Base-by-base conservation (phyloP, 2,113 vertebrate genomes). In the Rhinopomastus cyanomelas region DNA sequence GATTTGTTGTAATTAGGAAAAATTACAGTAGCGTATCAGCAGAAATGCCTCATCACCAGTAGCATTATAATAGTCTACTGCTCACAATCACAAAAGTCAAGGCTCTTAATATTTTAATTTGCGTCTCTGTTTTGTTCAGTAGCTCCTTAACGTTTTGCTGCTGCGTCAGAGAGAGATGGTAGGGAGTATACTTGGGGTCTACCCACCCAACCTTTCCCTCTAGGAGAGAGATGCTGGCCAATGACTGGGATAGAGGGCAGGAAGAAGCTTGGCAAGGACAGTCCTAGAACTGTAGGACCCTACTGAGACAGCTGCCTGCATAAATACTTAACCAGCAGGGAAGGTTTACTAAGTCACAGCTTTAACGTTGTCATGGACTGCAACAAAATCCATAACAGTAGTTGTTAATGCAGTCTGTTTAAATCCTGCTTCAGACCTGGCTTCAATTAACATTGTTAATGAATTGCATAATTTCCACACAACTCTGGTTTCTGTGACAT, bases 91-190 rank as follows among this genome's bases (percentile, higher is more conserved):
- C 36, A 46, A 0, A 66, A 69, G 18, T 85, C 59, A 51, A 44
- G 16, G 36, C 15, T 84, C 49, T 59, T 81, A 14, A 9, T 60
- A n/a, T 21, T 71, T 67, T 20, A 19, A n/a, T 52, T 66, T 82
- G 27, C 52, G 22, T 5, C 8, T 84, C n/a, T 52, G 1, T 49
- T 68, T 73, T 69, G 21, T 68, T 84, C 77, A 32, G 30, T 30
- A 73, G n/a, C 61, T 55, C 53, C 30, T 15, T 53, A 20, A 53
- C 0, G 0, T 42, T 69, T 56, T 77, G 37, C 49, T 56, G 0
- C 30, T 49, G 30, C 26, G 17, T 14, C 15, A 12, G 13, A 16
- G n/a, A 6, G 18, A 27, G 13, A 11, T 22, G 32, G 26, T 30
- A 15, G 10, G 5, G 56, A 34, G 34, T 53, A 17, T 3, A 2